Conservation (phyloP, 2,888 invertebrate genomes). For the Hirtodrosophila confusa region DNA sequence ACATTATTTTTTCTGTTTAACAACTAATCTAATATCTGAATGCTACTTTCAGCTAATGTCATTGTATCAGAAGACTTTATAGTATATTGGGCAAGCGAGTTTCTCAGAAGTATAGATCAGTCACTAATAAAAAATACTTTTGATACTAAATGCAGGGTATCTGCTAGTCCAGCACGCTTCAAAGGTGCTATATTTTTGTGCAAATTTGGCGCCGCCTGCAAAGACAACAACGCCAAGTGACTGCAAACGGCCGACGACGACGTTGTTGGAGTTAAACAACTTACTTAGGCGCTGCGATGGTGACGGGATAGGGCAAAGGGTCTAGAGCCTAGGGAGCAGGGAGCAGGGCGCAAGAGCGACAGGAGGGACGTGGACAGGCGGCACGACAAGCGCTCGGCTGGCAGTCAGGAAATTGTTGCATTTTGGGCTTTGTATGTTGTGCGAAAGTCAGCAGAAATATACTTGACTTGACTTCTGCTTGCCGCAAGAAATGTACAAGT, state of each 20-base stretch:
- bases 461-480: slow-evolving; percentile 78
- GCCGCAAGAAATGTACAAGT: slow-evolving; percentile 59
- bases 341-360: neutral
- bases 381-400: slow-evolving; percentile 19
- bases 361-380: neutral
- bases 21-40: too few relatives aligned
- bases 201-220: slow-evolving; percentile 70
- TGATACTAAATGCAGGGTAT: slow-evolving; percentile 17
- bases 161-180: neutral
- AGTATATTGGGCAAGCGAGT: too few relatives aligned
- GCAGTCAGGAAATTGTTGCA: slow-evolving; percentile 76
- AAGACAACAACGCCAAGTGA: slow-evolving; percentile 68
- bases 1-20: too few relatives aligned
- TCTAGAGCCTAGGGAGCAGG: slow-evolving; percentile 1
- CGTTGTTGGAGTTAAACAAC: slow-evolving; percentile 76
- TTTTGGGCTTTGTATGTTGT: slow-evolving; percentile 67
- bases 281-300: slow-evolving; percentile 66
- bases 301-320: slow-evolving; percentile 7
- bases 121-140: too few relatives aligned
- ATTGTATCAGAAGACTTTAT: too few relatives aligned
- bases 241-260: slow-evolving; percentile 44
- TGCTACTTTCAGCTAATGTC: too few relatives aligned
- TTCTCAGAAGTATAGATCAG: too few relatives aligned
- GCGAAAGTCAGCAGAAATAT: slow-evolving; percentile 76
- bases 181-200: slow-evolving; percentile 28